Evolutionary conservation across 2,113 vertebrate genomes (phyloP), one percentile per base, ranked within the genome.

Genomic region (Lycocorax pyrrhopterus): DNA sequence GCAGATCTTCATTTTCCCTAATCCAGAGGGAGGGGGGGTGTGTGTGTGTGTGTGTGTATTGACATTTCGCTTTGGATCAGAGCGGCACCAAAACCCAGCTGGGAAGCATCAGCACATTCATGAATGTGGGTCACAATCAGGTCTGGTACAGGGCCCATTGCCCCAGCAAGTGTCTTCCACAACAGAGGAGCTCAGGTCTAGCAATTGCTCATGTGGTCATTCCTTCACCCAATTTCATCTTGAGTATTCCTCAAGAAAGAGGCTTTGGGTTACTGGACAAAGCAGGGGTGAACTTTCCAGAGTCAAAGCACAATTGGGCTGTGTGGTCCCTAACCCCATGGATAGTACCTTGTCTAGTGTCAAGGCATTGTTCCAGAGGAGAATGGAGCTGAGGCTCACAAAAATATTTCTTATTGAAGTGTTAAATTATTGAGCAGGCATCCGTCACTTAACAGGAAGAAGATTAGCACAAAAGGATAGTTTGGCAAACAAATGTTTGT

Each of bases 41-140:
- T n/a, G n/a, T 0, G 18, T 25, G 25, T 6, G 4, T 1, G 12
- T 20, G 13, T 10, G 5, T 62, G 8, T 16, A 9, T 80, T 26
- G 43, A 5, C 14, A 43, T 64, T 84, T 47, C 32, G 26, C 2
- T 69, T 56, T 46, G 53, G 16, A n/a, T 25, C 37, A 69, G 30
- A 84, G 23, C 0, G 4, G 10, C 43, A 32, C 29, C 0, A 1
- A 71, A 10, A 56, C 12, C 32, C 49, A 63, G 25, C 22, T 86
- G 30, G 29, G 29, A 17, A 6, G 8, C 68, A 23, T 13, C 43
- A 72, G 17, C 23, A 14, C 4, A 3, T 37, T n/a, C 32, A 49
- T 23, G 59, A 33, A 4, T 6, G 12, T 47, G 69, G 7, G 9
- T 35, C 37, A 53, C 52, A n/a, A 62, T n/a, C 27, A 32, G 22